Evolutionary conservation across 1,140 invertebrate genomes (phyloP), one percentile per base, ranked within the genome.

Genomic region (Aleiodes sp.): DNA sequence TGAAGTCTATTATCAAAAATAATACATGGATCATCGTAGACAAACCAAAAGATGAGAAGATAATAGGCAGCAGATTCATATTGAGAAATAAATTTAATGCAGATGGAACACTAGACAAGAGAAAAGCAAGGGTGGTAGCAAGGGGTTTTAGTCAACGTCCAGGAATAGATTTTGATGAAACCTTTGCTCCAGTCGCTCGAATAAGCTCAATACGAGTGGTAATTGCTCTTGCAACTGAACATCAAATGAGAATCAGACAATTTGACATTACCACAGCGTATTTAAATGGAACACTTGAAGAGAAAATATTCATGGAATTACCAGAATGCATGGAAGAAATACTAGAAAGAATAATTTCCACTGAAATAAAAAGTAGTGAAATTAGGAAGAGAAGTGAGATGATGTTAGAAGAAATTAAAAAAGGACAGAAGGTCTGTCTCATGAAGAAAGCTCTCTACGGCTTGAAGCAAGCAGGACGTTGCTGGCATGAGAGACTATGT

Each of bases 341-440:
- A 24, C 29, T 66, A n/a, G 64, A 66, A 56, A 28, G 56, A 41
- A 43, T 64, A 98, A 71, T 96, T 80, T 2, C 21, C n/a, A 41
- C 8, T 0, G 37, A 21, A 43, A 0, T n/a, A 41, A 4, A 19
- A n/a, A n/a, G n/a, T n/a, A 43, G 2, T 10, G 16, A 52, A 52
- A 12, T 0, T 31, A 31, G 26, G 12, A 12, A 28, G 21, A 46
- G 70, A 26, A 68, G 65, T 64, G 3, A 41, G 19, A 63, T 57
- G 24, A 75, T 73, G 71, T 33, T 71, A 41, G 3, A 52, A 60
- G 65, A 70, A 31, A 8, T 63, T 10, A 57, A 59, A 3, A 24
- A 66, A 46, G 68, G 70, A 24, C 63, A 71, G 14, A 77, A 77
- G 33, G 75, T 78, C 12, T 74, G 70, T 65, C 12, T 66, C 21